Conservation (phyloP, 2,113 vertebrate species). For the Thalassarche chlororhynchos region DNA sequence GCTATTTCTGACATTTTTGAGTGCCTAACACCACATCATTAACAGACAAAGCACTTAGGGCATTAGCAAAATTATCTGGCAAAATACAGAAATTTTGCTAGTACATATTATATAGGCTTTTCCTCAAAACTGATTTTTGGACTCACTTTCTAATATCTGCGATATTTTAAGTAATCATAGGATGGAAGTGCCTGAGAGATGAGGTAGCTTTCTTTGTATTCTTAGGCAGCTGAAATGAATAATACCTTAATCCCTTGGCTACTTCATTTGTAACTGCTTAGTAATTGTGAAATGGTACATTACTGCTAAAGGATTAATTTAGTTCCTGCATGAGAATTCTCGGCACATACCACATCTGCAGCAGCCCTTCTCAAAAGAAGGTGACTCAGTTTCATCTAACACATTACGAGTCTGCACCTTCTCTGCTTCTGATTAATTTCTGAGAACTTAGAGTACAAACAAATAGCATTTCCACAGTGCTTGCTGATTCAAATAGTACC, state of each 20-base stretch:
- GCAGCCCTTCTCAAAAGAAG: constrained; percentile 26
- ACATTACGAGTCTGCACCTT: background rate
- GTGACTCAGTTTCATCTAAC: constrained; percentile 45
- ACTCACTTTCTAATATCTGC: background rate
- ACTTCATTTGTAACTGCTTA: constrained; percentile 59
- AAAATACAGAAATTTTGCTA: background rate
- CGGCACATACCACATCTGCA: constrained; percentile 21
- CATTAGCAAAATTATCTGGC: background rate
- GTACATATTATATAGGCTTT: background rate
- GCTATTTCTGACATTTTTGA: background rate
- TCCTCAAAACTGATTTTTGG: background rate
- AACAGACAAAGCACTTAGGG: background rate
- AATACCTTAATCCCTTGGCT: constrained; percentile 38
- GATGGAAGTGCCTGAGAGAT: constrained; percentile 26
- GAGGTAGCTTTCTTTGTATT: constrained; percentile 27
- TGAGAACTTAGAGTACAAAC: background rate
- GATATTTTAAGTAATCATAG: background rate
- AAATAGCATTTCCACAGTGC: background rate
- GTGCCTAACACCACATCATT: background rate
- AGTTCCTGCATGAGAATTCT: constrained; percentile 29
- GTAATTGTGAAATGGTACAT: constrained; percentile 57
- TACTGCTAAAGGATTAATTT: constrained; percentile 52
- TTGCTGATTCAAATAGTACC: background rate
- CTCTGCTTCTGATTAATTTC: constrained; percentile 9
- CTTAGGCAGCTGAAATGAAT: constrained; percentile 58